A percentile compares a stretch with the other conserved stretches of the same genome.
Evolutionary conservation across 35 echinoderm and acorn worm genomes (phyloP).

Genomic region (Lytechinus variegatus): DNA sequence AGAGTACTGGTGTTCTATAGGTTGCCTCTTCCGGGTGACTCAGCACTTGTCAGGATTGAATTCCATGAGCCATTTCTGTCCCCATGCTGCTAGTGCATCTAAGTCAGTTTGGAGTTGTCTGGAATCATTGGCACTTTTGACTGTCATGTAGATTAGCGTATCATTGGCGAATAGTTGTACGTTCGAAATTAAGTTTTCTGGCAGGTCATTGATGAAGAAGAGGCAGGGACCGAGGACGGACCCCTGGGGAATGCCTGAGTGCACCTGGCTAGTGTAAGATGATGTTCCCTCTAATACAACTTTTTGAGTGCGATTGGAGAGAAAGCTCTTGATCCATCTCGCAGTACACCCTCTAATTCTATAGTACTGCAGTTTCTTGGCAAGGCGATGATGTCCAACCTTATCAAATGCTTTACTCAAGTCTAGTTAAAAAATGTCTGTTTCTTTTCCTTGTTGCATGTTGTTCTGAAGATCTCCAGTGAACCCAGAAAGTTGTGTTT

Average conservation of each 20-base stretch:
- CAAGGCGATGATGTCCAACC: neutral
- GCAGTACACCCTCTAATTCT: neutral
- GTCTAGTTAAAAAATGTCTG: neutral
- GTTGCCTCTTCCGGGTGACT: neutral
- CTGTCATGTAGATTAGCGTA: neutral
- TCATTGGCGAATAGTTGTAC: neutral
- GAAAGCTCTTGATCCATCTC: neutral
- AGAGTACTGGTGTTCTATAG: neutral
- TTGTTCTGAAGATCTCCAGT: conserved; percentile 25
- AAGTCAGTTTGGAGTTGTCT: neutral
- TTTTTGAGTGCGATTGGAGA: neutral
- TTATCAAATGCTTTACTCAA: neutral
- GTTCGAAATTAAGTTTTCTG: neutral
- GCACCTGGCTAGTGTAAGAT: neutral
- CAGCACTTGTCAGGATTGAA: neutral
- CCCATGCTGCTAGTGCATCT: neutral
- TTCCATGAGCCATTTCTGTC: neutral
- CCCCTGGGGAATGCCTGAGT: neutral
- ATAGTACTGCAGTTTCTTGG: neutral
- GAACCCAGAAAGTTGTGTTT: conserved; percentile 47
- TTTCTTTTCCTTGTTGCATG: conserved; percentile 41
- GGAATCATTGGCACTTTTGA: neutral
- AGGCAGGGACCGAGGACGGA: neutral
- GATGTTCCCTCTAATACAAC: neutral
- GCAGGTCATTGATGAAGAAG: too few relatives aligned